phyloP scores from a whole-genome alignment of 2,113 vertebrate genomes.

The Clinocottus analis region DNA sequence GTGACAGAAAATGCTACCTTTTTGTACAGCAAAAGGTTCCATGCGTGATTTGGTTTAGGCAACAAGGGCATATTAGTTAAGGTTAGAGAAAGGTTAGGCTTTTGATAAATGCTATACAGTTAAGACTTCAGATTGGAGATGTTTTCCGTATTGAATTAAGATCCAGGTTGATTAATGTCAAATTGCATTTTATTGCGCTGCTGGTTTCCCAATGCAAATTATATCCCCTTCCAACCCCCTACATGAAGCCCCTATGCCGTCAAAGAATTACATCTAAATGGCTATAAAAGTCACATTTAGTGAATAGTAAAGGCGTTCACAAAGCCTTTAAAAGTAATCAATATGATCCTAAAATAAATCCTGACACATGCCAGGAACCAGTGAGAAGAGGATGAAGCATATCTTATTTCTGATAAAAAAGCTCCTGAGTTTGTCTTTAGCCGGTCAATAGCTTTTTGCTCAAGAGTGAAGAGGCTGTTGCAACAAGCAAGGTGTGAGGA shows the following conservation, averaged over 20 bases:
- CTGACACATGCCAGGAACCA: neutral
- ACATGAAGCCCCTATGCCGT: too few relatives aligned
- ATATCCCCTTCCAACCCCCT: too few relatives aligned
- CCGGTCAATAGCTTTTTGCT: neutral
- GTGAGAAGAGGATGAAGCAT: neutral
- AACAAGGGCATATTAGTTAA: neutral
- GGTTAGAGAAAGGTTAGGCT: neutral
- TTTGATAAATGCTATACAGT: neutral
- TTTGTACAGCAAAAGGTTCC: neutral
- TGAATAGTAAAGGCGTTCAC: neutral
- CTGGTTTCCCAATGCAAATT: neutral
- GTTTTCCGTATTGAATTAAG: conserved; percentile 1
- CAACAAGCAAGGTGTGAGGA: neutral
- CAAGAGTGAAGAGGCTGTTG: conserved; percentile 2
- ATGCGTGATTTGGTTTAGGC: neutral
- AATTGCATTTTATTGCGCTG: neutral
- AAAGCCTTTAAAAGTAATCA: neutral
- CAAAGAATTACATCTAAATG: neutral
- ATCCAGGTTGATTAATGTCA: neutral
- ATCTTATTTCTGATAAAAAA: neutral
- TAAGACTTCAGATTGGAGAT: neutral
- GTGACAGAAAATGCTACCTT: too few relatives aligned
- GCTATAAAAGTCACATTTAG: neutral
- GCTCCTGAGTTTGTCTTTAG: neutral
- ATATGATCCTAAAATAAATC: neutral